Conservation (phyloP, 2,797 vertebrate genomes). For the Artibeus lituratus region DNA sequence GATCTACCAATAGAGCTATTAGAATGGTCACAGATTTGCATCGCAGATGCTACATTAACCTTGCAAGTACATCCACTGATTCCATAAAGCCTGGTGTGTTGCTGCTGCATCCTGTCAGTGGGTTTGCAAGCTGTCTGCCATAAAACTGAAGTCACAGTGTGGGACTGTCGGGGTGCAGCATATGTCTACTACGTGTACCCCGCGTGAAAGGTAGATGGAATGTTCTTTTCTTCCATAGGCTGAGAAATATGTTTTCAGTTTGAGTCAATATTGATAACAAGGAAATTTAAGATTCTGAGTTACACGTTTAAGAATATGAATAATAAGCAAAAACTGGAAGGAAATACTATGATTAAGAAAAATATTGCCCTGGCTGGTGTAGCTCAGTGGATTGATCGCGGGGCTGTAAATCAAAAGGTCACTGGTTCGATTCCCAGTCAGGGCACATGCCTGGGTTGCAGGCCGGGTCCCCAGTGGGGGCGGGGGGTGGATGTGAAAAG, state of each 20-base stretch:
- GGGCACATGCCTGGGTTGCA: too few relatives aligned
- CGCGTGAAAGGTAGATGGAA: constrained; percentile 14
- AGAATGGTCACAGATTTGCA: constrained; percentile 73
- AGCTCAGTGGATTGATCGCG: too few relatives aligned
- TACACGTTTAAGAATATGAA: neutral
- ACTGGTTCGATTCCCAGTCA: too few relatives aligned
- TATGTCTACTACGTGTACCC: constrained; percentile 37
- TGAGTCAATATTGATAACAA: neutral
- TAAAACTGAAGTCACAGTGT: constrained; percentile 60
- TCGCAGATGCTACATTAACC: constrained; percentile 73
- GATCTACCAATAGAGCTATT: constrained; percentile 70
- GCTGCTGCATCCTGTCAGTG: constrained; percentile 66
- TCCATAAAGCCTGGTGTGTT: constrained; percentile 66
- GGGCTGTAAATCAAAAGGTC: too few relatives aligned
- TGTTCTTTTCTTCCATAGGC: neutral
- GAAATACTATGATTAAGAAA: neutral
- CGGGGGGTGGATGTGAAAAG: too few relatives aligned
- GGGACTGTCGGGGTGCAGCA: neutral
- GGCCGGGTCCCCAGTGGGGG: too few relatives aligned
- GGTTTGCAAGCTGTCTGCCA: constrained; percentile 62
- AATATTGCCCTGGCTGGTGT: neutral
- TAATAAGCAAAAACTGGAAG: neutral
- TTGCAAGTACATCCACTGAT: constrained; percentile 66
- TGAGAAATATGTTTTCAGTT: constrained; percentile 28
- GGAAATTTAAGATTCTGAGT: neutral